Conservation (phyloP, 2,888 invertebrate genomes). For the Drosophila multiciliata region DNA sequence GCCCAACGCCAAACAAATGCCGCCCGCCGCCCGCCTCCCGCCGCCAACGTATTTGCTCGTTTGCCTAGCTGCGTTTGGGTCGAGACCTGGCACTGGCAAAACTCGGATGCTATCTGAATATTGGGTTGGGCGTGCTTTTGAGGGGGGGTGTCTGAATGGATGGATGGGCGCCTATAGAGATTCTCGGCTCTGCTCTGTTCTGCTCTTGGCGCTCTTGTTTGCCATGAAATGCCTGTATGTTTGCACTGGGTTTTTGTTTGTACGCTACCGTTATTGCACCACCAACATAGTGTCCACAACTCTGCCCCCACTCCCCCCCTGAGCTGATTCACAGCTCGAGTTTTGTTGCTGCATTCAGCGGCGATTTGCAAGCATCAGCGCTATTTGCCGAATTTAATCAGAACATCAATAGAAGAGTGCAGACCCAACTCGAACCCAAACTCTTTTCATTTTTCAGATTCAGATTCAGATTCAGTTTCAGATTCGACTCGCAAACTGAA, state of each 20-base stretch:
- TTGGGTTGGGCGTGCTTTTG: neutral
- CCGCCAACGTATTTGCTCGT: constrained; percentile 68
- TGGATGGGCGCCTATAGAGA: constrained; percentile 1
- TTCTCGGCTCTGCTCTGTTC: neutral
- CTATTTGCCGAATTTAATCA: constrained; percentile 79
- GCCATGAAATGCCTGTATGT: constrained; percentile 77
- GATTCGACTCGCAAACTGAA: neutral
- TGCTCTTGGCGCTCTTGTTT: constrained; percentile 54
- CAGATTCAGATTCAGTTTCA: neutral
- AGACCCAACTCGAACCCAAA: constrained; percentile 19
- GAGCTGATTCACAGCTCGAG: constrained; percentile 30
- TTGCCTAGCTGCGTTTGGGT: constrained; percentile 71
- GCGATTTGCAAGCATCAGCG: constrained; percentile 77
- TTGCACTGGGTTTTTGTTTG: constrained; percentile 67
- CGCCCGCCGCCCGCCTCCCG: constrained; percentile 67
- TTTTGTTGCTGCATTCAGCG: constrained; percentile 57
- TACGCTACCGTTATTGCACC: constrained; percentile 13
- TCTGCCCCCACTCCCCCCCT: neutral
- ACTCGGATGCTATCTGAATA: constrained; percentile 9
- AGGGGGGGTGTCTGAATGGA: neutral
- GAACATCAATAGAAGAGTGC: constrained; percentile 59
- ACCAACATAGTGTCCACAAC: neutral
- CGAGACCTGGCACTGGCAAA: constrained; percentile 35
- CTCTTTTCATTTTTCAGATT: neutral
- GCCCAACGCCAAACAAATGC: constrained; percentile 68